Evolutionary conservation across 2,113 vertebrate species (phyloP), one percentile per base, ranked within the genome.

Genomic region (Ploceus nigricollis): DNA sequence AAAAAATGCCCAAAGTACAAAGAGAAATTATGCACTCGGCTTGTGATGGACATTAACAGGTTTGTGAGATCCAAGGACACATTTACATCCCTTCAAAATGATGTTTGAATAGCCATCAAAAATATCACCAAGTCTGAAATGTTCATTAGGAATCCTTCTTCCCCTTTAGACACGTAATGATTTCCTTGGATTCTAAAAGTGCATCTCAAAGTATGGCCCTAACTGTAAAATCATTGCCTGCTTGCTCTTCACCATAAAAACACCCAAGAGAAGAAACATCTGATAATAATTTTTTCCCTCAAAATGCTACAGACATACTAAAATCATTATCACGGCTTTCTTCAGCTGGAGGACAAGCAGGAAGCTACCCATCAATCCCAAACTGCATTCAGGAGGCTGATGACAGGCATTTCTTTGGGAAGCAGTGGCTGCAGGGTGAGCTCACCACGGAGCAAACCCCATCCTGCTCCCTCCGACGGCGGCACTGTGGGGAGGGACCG

Each of bases 1-100:
- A 88, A 93, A 86, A 97, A 98, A 96, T 89, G 89, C 96, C 96
- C 98, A 86, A 56, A 95, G 97, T 98, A 98, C 98, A 97, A 98
- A 98, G 98, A 98, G 95, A 97, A 97, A 98, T 98, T 97, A 98
- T 47, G 80, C 92, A 95, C 93, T 97, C 15, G 0, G n/a, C 77
- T 87, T 64, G 58, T 87, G 97, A 97, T 88, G 97, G 97, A 97
- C 96, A 65, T 76, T 75, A 83, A 54, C 31, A 44, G 91, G 79
- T 89, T 44, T 76, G 51, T 82, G 82, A 91, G 94, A 70, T 47
- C 31, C 89, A 33, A 65, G 71, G 63, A 16, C 31, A 33, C 33
- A 71, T 85, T 82, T 37, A 75, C 51, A 48, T 27, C 33, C 28
- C 72, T 92, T 95, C 72, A 63, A 82, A 89, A 61, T 17, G 37